phyloP scores from a whole-genome alignment of 2,113 vertebrate genomes.

The Mirounga angustirostris region DNA sequence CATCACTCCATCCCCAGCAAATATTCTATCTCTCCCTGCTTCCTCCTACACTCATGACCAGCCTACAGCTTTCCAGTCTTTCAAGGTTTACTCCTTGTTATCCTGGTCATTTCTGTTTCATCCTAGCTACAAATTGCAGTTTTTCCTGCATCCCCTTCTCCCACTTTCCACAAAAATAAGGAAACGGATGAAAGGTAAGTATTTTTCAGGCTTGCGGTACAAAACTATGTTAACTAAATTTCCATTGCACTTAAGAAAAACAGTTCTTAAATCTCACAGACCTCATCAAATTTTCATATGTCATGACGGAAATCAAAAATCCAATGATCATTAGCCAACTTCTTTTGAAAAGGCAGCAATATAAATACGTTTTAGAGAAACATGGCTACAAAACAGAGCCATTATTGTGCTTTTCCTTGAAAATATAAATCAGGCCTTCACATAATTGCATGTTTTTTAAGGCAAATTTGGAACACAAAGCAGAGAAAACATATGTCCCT shows the following conservation, averaged over 20 bases:
- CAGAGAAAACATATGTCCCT: slow-evolving; percentile 84
- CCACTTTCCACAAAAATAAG: not conserved
- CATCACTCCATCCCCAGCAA: not conserved
- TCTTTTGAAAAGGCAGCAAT: slow-evolving; percentile 60
- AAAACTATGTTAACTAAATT: not conserved
- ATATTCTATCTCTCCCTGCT: too few species aligned
- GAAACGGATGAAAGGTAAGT: not conserved
- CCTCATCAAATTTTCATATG: slow-evolving; percentile 65
- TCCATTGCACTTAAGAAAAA: slow-evolving; percentile 24
- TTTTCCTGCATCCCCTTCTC: not conserved
- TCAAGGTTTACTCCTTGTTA: not conserved
- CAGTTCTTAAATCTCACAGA: slow-evolving; percentile 61
- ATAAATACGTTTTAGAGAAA: slow-evolving; percentile 61
- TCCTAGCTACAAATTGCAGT: fast-evolving
- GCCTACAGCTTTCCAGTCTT: too few species aligned
- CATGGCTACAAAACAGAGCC: slow-evolving; percentile 66
- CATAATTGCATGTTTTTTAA: slow-evolving; percentile 81
- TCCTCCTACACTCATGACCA: not conserved
- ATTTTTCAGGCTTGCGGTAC: not conserved
- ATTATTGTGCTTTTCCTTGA: slow-evolving; percentile 76
- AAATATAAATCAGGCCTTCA: slow-evolving; percentile 82
- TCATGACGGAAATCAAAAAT: slow-evolving; percentile 46
- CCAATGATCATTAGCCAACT: slow-evolving; percentile 71
- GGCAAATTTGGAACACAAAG: slow-evolving; percentile 81
- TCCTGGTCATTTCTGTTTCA: not conserved